These are phyloP conservation scores for Microplitis mediator DNA, from an alignment of 1,140 invertebrate species.

Conservation along the genomic window DNA sequence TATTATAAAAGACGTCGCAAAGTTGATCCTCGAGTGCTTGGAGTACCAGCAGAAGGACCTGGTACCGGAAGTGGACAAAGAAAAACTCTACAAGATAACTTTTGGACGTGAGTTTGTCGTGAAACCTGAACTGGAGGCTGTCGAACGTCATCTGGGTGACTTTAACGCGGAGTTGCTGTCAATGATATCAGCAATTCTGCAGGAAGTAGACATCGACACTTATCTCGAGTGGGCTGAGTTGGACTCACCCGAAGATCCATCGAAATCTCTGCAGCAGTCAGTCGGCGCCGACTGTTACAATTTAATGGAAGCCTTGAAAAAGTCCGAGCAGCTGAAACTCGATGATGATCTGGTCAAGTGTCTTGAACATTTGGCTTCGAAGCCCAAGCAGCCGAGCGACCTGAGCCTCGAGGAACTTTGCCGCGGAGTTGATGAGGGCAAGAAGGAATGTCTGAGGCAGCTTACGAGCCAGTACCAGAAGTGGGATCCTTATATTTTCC, in stretches of 20 bases:
- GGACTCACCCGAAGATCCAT: constrained; percentile 43
- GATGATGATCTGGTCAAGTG: constrained; percentile 40
- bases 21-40: constrained; percentile 35
- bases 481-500: constrained; percentile 43
- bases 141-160: constrained; percentile 25
- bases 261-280: constrained; percentile 46
- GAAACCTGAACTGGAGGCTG: constrained; percentile 22
- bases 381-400: constrained; percentile 26
- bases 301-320: constrained; percentile 41
- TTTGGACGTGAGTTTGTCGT: constrained; percentile 39
- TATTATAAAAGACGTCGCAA: constrained; percentile 44
- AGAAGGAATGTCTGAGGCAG: constrained; percentile 35
- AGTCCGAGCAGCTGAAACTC: constrained; percentile 30
- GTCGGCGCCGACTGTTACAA: constrained; percentile 47
- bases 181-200: constrained; percentile 44
- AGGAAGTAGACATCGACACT: constrained; percentile 46
- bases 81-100: constrained; percentile 48
- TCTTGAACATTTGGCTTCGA: constrained; percentile 43
- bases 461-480: constrained; percentile 44
- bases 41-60: constrained; percentile 18
- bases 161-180: constrained; percentile 40
- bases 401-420: no score
- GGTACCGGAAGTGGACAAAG: constrained; percentile 2
- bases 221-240: constrained; percentile 51
- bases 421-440: constrained; percentile 19